Evolutionary conservation across 1,140 invertebrate genomes (phyloP).

Genomic region (Anoplolepis gracilipes): DNA sequence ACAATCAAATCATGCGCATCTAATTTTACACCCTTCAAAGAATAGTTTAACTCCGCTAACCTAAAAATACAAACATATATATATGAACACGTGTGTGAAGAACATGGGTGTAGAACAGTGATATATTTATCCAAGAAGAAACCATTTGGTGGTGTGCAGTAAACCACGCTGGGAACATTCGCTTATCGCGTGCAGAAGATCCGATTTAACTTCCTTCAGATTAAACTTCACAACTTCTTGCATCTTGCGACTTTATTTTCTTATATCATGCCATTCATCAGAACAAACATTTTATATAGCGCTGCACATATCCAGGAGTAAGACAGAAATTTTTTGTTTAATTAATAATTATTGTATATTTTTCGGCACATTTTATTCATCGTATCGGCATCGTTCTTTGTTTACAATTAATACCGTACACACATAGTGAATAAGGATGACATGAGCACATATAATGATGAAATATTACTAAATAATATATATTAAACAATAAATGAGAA

Average conservation of each 20-base stretch:
- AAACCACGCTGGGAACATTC: slow-evolving; percentile 91
- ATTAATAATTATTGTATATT: not conserved
- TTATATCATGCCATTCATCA: not conserved
- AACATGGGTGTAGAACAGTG: not conserved
- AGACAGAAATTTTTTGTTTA: too few relatives aligned
- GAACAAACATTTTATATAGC: not conserved
- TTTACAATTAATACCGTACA: not conserved
- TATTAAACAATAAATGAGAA: not conserved
- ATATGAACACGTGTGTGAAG: not conserved
- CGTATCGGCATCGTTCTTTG: too few relatives aligned
- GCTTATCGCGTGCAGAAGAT: slow-evolving; percentile 88
- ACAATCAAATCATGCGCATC: slow-evolving; percentile 80
- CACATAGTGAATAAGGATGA: not conserved
- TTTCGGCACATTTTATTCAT: not conserved
- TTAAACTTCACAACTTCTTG: slow-evolving; percentile 85
- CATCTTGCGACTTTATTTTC: slow-evolving; percentile 67
- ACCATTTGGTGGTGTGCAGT: slow-evolving; percentile 91
- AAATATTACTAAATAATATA: not conserved
- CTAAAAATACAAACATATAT: slow-evolving; percentile 79
- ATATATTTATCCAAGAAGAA: not conserved
- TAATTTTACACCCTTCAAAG: slow-evolving; percentile 89
- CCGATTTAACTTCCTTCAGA: slow-evolving; percentile 88
- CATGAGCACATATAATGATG: not conserved
- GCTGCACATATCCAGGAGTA: not conserved
- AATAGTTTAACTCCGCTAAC: slow-evolving; percentile 93